These are phyloP conservation scores for Ischnura elegans DNA, from an alignment of 2,888 invertebrate genomes.

Conservation along the genomic window DNA sequence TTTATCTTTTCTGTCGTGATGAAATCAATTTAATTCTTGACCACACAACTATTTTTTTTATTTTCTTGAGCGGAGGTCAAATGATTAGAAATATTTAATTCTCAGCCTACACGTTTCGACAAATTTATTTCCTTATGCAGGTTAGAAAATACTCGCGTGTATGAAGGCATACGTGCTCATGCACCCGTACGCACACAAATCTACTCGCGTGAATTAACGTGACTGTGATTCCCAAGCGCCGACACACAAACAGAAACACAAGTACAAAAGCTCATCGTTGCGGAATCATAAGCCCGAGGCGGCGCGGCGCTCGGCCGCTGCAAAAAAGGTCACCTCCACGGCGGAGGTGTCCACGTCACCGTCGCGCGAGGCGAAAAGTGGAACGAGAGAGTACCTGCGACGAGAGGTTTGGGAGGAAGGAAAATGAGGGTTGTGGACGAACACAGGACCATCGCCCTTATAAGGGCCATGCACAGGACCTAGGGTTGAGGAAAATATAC, in stretches of 20 bases:
- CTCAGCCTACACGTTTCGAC: too few species aligned
- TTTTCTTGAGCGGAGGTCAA: too few species aligned
- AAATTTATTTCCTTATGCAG: too few species aligned
- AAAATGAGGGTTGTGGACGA: too few species aligned
- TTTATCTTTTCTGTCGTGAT: too few species aligned
- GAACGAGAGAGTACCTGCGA: background rate
- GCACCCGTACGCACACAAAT: background rate
- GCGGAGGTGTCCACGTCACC: slow-evolving; percentile 21
- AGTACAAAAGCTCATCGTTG: slow-evolving; percentile 52
- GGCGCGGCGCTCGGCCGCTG: slow-evolving; percentile 34
- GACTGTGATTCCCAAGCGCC: slow-evolving; percentile 26
- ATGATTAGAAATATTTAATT: too few species aligned
- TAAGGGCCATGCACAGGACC: too few species aligned
- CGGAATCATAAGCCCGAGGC: slow-evolving; percentile 44
- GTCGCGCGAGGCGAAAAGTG: slow-evolving; percentile 4
- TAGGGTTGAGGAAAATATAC: too few species aligned
- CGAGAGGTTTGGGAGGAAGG: background rate
- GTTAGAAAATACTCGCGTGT: background rate
- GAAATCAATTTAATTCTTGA: too few species aligned
- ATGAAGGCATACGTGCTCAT: background rate
- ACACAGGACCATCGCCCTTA: too few species aligned
- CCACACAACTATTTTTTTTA: too few species aligned
- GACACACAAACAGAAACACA: background rate
- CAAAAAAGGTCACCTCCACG: slow-evolving; percentile 61
- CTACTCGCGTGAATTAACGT: slow-evolving; percentile 33